A percentile compares a stretch with the other conserved stretches of the same genome.
These are phyloP conservation scores for Allolobophora icterica DNA, from an alignment of 2,888 invertebrate genomes.

Conservation along the genomic window DNA sequence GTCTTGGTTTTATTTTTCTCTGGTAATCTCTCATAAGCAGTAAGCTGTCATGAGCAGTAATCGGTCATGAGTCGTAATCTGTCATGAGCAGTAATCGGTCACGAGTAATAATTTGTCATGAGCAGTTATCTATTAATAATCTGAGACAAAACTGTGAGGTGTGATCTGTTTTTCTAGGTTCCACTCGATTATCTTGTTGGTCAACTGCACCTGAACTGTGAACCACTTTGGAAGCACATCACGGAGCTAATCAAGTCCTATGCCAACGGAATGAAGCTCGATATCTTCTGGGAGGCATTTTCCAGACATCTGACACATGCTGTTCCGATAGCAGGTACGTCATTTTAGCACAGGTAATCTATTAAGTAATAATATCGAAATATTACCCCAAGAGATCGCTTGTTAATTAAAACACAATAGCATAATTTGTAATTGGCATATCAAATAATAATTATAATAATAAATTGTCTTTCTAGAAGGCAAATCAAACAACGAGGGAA, in stretches of 20 bases:
- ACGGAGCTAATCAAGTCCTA: conserved; percentile 78
- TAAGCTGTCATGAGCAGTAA: too few species aligned
- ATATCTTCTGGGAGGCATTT: conserved; percentile 64
- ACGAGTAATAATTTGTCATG: too few species aligned
- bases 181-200: conserved; percentile 82
- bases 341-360: background rate
- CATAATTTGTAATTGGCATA: background rate
- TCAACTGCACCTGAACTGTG: conserved; percentile 82
- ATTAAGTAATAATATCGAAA: background rate
- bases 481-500: background rate
- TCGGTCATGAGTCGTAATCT: too few species aligned
- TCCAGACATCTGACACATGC: conserved; percentile 65
- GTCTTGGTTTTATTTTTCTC: too few species aligned
- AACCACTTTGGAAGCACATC: conserved; percentile 85
- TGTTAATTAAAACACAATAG: background rate
- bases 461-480: background rate
- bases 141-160: background rate
- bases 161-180: conserved; percentile 65
- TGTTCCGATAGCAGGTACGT: conserved; percentile 53
- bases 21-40: too few species aligned
- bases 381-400: background rate
- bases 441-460: background rate
- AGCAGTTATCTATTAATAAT: background rate
- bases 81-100: too few species aligned
- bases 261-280: conserved; percentile 67